Percentiles rank a stretch among this genome's conserved stretches.
Evolutionary conservation across 2,797 vertebrate species (phyloP).

Genomic region (Myotis planiceps): DNA sequence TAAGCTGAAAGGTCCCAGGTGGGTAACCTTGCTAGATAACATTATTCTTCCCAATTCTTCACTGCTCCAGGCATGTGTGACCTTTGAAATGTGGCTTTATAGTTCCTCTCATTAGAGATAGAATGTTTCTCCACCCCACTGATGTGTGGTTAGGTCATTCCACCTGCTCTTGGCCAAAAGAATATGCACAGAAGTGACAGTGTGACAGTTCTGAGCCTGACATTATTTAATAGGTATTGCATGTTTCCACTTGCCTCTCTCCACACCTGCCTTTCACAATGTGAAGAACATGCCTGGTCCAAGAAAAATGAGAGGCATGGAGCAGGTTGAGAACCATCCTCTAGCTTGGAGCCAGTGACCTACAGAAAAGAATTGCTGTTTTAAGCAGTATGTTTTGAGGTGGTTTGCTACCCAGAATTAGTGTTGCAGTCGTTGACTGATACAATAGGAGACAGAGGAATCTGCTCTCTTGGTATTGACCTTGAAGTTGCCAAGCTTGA

Average conservation of each 20-base stretch:
- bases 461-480: neutral
- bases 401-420: neutral
- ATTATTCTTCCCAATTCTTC: neutral
- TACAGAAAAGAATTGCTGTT: neutral
- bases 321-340: neutral
- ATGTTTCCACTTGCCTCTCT: neutral
- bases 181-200: neutral
- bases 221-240: neutral
- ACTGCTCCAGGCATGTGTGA: neutral
- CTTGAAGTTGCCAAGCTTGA: neutral
- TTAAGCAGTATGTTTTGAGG: neutral
- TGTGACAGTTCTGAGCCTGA: neutral
- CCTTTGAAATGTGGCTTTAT: slow-evolving; percentile 11
- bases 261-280: neutral
- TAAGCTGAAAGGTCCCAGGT: slow-evolving; percentile 7
- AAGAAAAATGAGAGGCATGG: neutral
- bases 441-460: neutral
- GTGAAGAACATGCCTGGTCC: neutral
- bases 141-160: neutral
- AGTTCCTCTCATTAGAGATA: neutral
- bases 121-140: neutral
- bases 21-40: neutral
- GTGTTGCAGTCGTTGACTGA: neutral
- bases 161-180: neutral
- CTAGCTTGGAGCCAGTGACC: neutral